Evolutionary conservation across 2,888 invertebrate species (phyloP).

Genomic region (Sphecodes monilicornis): DNA sequence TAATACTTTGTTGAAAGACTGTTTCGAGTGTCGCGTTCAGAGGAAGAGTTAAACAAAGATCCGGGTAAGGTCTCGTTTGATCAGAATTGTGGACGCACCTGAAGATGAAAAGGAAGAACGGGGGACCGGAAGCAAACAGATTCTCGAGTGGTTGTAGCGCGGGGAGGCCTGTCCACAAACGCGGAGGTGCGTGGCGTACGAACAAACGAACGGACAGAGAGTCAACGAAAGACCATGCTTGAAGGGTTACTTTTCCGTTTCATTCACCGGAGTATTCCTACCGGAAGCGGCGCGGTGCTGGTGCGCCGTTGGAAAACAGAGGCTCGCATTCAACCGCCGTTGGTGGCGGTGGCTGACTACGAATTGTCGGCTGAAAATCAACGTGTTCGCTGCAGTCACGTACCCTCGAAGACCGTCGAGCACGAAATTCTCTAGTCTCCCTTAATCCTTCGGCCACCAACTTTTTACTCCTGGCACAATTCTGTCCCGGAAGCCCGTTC

Average conservation of each 20-base stretch:
- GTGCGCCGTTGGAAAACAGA: not conserved
- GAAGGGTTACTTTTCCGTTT: slow-evolving; percentile 8
- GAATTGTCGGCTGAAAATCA: not conserved
- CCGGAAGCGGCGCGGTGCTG: not conserved
- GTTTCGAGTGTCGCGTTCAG: not conserved
- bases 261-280: not conserved
- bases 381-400: slow-evolving; percentile 6
- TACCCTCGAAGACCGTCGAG: slow-evolving; percentile 2
- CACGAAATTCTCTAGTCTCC: not conserved
- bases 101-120: slow-evolving; percentile 3
- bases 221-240: slow-evolving; percentile 5
- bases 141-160: not conserved
- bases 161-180: not conserved
- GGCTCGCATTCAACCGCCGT: not conserved
- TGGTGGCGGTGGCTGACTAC: not conserved
- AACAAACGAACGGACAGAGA: not conserved
- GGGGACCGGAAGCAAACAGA: not conserved
- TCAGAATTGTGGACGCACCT: not conserved
- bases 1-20: not conserved
- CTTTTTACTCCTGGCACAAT: not conserved
- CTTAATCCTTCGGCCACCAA: not conserved
- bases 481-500: not conserved
- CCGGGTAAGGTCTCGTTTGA: not conserved
- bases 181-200: not conserved
- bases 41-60: not conserved